Percentiles rank a stretch among this genome's conserved stretches.
These are phyloP conservation scores for Allygus modestus DNA, from an alignment of 2,888 invertebrate genomes.

Conservation along the genomic window DNA sequence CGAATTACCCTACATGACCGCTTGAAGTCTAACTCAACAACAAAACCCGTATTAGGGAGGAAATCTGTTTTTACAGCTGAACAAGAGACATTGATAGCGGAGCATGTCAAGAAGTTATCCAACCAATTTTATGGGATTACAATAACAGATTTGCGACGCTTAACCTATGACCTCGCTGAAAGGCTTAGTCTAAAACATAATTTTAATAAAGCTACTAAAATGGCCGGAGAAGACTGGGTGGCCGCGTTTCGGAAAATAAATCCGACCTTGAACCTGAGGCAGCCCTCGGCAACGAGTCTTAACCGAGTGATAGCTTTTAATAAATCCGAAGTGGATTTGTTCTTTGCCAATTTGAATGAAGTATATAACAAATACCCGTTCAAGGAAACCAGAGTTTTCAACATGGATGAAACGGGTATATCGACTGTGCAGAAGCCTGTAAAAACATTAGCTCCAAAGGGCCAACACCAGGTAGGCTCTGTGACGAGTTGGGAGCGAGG, in stretches of 20 bases:
- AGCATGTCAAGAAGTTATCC: conserved; percentile 21
- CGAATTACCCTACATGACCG: conserved; percentile 39
- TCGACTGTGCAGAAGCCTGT: conserved; percentile 72
- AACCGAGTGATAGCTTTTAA: conserved; percentile 70
- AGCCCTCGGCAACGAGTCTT: conserved; percentile 71
- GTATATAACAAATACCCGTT: conserved; percentile 67
- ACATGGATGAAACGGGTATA: conserved; percentile 75
- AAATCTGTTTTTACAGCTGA: conserved; percentile 1
- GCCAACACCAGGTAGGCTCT: conserved; percentile 74
- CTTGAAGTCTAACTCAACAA: conserved; percentile 7
- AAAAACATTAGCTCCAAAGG: conserved; percentile 73
- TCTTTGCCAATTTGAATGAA: conserved; percentile 68
- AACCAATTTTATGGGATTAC: conserved; percentile 57
- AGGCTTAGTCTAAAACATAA: conserved; percentile 30
- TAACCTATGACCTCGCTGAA: conserved; percentile 53
- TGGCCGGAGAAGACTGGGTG: conserved; percentile 62
- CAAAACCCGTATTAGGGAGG: conserved; percentile 26
- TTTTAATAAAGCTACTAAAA: conserved; percentile 54
- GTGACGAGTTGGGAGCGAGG: conserved; percentile 73
- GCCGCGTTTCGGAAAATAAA: conserved; percentile 36
- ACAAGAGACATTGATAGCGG: conserved; percentile 35
- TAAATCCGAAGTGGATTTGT: conserved; percentile 68
- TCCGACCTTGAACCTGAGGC: conserved; percentile 67
- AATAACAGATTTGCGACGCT: conserved; percentile 40
- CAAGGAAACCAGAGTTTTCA: conserved; percentile 71